Base-by-base conservation (phyloP, 2,113 vertebrate species). In the Cyprinodon tularosa region DNA sequence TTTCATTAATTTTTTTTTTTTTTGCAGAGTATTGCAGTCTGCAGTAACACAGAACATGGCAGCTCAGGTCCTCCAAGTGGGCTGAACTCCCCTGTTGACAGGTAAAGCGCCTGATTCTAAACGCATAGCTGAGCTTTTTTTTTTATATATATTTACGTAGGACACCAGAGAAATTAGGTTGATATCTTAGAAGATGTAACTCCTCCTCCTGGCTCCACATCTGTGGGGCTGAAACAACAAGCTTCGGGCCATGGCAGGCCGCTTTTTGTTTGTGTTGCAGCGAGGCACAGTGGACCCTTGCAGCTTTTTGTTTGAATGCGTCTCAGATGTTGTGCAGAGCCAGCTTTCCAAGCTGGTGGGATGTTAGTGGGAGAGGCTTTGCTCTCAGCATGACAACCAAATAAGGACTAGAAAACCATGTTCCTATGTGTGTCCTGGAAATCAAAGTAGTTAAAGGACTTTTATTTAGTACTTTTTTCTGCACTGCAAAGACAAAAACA, bases 1-100 rank as follows among this genome's bases (percentile, higher is more conserved):
- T 36, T 68, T 38, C 45, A 47, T 48, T 44, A 4, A 10, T 38
- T n/a, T 77, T 12, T 3, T 63, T 82, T 82, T 37, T 76, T 42
- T 77, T 86, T 0, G 0, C 69, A 97, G 96, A 97, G 94, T 71
- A 95, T 97, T 1, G 96, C 96, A 0, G 95, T 97, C 47, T 95
- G 94, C 88, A 89, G 83, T 76, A 94, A 92, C 83, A 66, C 60
- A 0, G 94, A 95, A 38, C 86, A 40, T 1, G 80, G 78, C 66
- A 91, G 71, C 88, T 86, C 94, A 3, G 87, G 88, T 4, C 84
- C 92, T 0, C 81, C 92, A 13, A 96, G 95, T 0, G 96, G 96
- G 68, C 95, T 97, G 90, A 94, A 87, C 86, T 96, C 96, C 57
- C 95, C 96, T 0, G 95, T 95, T 80, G 97, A 98, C 88, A 99